Base-by-base conservation (phyloP, 2,113 vertebrate species). In the Calidris pygmaea region DNA sequence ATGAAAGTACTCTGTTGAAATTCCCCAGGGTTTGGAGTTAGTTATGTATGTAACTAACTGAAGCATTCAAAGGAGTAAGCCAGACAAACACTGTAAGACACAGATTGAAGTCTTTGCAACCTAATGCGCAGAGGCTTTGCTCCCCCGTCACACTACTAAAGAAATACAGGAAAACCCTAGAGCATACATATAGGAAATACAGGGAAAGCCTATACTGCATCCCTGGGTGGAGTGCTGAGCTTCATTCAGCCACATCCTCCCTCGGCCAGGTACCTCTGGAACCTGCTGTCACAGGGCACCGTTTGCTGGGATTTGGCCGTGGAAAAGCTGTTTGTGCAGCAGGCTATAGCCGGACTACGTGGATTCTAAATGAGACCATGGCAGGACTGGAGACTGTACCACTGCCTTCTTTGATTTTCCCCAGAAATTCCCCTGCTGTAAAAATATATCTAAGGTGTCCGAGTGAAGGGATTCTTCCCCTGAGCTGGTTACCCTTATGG, bases 171-270 rank as follows among this genome's bases (percentile, higher is more conserved):
- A 10, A 39, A 39, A 39, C 7, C 7, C 30, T 26, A 4, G 1
- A 24, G 27, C 18, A 7, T 39, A 4, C 16, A 7, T 5, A n/a
- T 22, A 39, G 52, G 35, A 53, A 43, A 73, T 10, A 12, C 1
- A 55, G 32, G 15, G 19, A 47, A 14, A 70, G 35, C 7, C 10
- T 35, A 10, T 4, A 7, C 12, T 26, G 50, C 34, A 24, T 24
- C 41, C 12, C 16, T 14, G 12, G 5, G 30, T 17, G 0, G n/a
- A n/a, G 17, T 1, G 11, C 80, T 18, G 35, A 2, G 3, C 50
- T 62, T 45, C 6, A 10, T 27, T 23, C 18, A 67, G 22, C 35
- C 14, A 10, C 37, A 13, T 9, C 15, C n/a, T 21, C 37, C 47
- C 43, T 41, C n/a, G 55, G 50, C 4, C 56, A 29, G 20, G 34